phyloP scores from a whole-genome alignment of 2,888 invertebrate species.

The Diaperis boleti region DNA sequence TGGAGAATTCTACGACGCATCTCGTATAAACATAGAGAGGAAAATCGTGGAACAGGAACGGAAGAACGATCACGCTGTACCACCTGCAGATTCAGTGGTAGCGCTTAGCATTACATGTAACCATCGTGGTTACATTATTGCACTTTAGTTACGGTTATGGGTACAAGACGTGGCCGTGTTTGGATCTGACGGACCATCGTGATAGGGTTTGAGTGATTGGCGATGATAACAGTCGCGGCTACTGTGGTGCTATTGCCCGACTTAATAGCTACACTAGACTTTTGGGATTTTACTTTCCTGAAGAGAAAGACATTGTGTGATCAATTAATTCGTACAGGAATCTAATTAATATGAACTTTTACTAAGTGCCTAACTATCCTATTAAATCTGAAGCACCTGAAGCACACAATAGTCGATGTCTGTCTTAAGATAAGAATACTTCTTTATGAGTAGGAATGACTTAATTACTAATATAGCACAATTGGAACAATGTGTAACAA shows the following conservation, averaged over 20 bases:
- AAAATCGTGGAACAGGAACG: slow-evolving; percentile 14
- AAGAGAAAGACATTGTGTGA: too few relatives aligned
- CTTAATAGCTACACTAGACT: slow-evolving; percentile 1
- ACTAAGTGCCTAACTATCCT: too few relatives aligned
- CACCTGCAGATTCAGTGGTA: slow-evolving; percentile 38
- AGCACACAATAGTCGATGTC: too few relatives aligned
- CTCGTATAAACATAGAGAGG: slow-evolving; percentile 1
- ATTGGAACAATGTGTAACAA: too few relatives aligned
- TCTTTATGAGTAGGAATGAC: too few relatives aligned
- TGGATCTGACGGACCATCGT: slow-evolving; percentile 52
- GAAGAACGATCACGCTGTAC: slow-evolving; percentile 34
- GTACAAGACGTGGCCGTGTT: slow-evolving; percentile 50
- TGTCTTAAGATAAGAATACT: too few relatives aligned
- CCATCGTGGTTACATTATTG: slow-evolving; percentile 50
- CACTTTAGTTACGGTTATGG: slow-evolving; percentile 47
- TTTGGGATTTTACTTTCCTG: slow-evolving; percentile 1
- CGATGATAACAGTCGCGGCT: slow-evolving; percentile 48
- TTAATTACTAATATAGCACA: too few relatives aligned
- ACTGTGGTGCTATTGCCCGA: slow-evolving; percentile 27
- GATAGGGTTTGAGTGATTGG: slow-evolving; percentile 55
- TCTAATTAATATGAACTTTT: too few relatives aligned
- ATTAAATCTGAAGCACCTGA: too few relatives aligned
- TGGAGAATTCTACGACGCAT: slow-evolving; percentile 11
- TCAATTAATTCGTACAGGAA: too few relatives aligned
- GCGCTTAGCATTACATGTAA: slow-evolving; percentile 33